These are phyloP conservation scores for Cichlasoma orientale DNA, from an alignment of 2,797 vertebrate genomes.

Conservation along the genomic window DNA sequence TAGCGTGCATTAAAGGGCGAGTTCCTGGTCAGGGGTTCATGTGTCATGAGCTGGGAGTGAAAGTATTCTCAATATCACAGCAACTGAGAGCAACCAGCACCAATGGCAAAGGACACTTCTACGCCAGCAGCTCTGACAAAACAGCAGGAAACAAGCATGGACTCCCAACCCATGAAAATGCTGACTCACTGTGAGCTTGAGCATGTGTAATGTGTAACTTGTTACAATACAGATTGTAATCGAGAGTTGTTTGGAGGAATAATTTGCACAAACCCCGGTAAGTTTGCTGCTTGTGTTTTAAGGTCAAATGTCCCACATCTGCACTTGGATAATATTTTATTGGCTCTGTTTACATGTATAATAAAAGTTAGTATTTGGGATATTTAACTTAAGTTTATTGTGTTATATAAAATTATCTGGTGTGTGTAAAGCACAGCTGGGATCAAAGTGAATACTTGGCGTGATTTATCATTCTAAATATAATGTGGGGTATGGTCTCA, in stretches of 20 bases:
- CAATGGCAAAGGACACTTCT: neutral
- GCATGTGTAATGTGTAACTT: neutral
- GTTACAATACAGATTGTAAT: neutral
- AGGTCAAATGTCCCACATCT: neutral
- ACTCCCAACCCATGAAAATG: neutral
- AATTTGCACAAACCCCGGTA: slow-evolving; percentile 16
- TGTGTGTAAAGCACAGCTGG: neutral
- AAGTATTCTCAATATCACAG: neutral
- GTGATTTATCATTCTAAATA: neutral
- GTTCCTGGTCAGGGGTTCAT: neutral
- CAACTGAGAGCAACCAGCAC: neutral
- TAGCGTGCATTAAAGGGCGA: neutral
- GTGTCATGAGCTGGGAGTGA: neutral
- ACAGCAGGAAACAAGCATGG: neutral
- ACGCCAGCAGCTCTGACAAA: neutral
- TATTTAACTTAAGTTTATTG: neutral
- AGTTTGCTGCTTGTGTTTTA: slow-evolving; percentile 19
- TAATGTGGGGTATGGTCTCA: neutral
- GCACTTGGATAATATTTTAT: neutral
- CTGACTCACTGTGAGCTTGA: neutral
- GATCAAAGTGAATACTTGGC: neutral
- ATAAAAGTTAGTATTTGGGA: slow-evolving; percentile 1
- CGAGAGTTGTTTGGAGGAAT: neutral
- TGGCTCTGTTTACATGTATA: slow-evolving; percentile 17
- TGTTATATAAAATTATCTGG: neutral